phyloP scores from a whole-genome alignment of 2,888 invertebrate species.

The Cenopis cana region DNA sequence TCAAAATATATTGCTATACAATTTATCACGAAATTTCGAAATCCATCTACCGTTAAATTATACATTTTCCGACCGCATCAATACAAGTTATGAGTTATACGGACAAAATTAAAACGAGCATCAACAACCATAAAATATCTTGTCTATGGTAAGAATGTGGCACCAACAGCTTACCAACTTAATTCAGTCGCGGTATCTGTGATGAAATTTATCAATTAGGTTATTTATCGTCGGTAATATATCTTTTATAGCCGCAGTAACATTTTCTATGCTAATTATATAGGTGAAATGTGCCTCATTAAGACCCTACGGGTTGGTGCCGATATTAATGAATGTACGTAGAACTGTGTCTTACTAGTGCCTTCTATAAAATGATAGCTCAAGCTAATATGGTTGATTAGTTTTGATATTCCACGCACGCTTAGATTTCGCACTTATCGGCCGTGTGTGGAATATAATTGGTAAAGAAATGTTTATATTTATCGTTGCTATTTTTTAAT shows the following conservation, averaged over 20 bases:
- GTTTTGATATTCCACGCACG: constrained; percentile 26
- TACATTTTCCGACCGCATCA: constrained; percentile 8
- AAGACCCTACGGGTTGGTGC: constrained; percentile 21
- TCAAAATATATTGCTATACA: constrained; percentile 29
- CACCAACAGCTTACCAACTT: neutral
- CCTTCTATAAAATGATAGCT: neutral
- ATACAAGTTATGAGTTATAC: constrained; percentile 10
- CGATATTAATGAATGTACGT: neutral
- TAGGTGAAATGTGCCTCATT: constrained; percentile 44
- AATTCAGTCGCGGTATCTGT: constrained; percentile 20
- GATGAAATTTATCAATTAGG: constrained; percentile 33
- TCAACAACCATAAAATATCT: constrained; percentile 8
- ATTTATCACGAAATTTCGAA: constrained; percentile 32
- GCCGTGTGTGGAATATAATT: constrained; percentile 34
- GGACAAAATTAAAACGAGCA: constrained; percentile 5
- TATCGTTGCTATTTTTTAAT: constrained; percentile 10
- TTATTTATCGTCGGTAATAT: constrained; percentile 37
- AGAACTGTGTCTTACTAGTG: neutral
- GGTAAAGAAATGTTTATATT: constrained; percentile 34
- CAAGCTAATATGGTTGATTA: neutral
- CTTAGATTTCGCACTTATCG: constrained; percentile 30
- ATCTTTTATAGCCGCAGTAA: constrained; percentile 33
- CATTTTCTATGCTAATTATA: constrained; percentile 43
- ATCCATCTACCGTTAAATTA: constrained; percentile 23
- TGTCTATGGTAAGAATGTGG: neutral